Evolutionary conservation across 2,797 vertebrate species (phyloP).

Genomic region (Florisuga fusca): DNA sequence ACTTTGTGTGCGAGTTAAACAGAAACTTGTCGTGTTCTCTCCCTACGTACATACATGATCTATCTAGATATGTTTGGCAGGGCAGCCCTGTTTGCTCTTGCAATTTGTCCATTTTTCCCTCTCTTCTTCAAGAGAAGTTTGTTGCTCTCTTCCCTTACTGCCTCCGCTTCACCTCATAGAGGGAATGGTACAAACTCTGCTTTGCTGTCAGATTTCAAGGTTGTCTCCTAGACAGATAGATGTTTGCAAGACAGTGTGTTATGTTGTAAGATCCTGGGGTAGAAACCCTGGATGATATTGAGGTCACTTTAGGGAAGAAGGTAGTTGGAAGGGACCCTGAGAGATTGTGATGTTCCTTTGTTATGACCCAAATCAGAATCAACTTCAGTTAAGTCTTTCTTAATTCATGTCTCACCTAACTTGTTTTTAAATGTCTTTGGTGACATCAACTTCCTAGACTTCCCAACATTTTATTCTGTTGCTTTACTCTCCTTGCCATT

Average conservation of each 20-base stretch:
- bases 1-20: background rate
- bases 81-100: background rate
- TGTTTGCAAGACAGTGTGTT: background rate
- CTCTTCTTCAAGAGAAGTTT: background rate
- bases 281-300: background rate
- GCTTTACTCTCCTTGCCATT: background rate
- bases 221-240: background rate
- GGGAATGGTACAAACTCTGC: background rate
- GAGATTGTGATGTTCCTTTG: background rate
- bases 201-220: background rate
- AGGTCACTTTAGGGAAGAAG: background rate
- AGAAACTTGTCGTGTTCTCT: background rate
- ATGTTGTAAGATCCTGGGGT: background rate
- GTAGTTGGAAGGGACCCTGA: background rate
- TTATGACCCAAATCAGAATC: background rate
- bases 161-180: background rate
- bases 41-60: accelerated
- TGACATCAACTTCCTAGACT: background rate
- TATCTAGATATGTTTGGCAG: background rate
- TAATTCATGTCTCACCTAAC: background rate
- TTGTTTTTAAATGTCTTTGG: background rate
- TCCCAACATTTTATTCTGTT: background rate
- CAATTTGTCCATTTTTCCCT: background rate
- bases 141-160: background rate
- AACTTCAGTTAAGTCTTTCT: background rate